phyloP scores from a whole-genome alignment of 2,888 invertebrate species.

The Aspidapion aeneum region DNA sequence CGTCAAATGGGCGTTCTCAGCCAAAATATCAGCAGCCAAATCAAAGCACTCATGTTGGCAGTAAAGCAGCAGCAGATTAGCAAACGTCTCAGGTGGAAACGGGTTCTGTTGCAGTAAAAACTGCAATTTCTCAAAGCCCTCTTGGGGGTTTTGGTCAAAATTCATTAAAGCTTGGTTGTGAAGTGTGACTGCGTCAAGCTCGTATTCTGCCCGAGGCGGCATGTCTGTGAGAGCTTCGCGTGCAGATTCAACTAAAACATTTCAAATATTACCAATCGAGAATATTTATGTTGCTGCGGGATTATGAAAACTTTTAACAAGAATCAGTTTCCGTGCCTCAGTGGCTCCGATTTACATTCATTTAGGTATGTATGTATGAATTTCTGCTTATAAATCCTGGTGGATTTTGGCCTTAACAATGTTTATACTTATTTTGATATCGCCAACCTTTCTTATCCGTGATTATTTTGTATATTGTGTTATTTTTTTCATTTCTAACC shows the following conservation, averaged over 20 bases:
- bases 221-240: conserved; percentile 84
- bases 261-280: conserved; percentile 1
- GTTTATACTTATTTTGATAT: too few relatives aligned
- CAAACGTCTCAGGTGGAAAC: conserved; percentile 97
- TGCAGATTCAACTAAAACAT: conserved; percentile 73
- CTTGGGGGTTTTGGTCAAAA: conserved; percentile 82
- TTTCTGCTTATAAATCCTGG: too few relatives aligned
- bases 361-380: too few relatives aligned
- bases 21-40: conserved; percentile 94
- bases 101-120: conserved; percentile 94
- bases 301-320: too few relatives aligned
- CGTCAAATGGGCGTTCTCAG: conserved; percentile 95
- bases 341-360: too few relatives aligned
- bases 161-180: conserved; percentile 92
- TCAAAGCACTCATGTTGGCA: conserved; percentile 98
- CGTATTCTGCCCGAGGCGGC: conserved; percentile 93
- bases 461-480: too few relatives aligned
- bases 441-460: too few relatives aligned
- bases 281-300: too few relatives aligned
- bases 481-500: too few relatives aligned
- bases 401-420: too few relatives aligned
- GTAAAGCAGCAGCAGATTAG: conserved; percentile 90
- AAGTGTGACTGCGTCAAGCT: conserved; percentile 94
- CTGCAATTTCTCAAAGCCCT: conserved; percentile 92
- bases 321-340: too few relatives aligned